These are phyloP conservation scores for Balanococcus diminutus DNA, from an alignment of 2,888 invertebrate species.

Conservation along the genomic window DNA sequence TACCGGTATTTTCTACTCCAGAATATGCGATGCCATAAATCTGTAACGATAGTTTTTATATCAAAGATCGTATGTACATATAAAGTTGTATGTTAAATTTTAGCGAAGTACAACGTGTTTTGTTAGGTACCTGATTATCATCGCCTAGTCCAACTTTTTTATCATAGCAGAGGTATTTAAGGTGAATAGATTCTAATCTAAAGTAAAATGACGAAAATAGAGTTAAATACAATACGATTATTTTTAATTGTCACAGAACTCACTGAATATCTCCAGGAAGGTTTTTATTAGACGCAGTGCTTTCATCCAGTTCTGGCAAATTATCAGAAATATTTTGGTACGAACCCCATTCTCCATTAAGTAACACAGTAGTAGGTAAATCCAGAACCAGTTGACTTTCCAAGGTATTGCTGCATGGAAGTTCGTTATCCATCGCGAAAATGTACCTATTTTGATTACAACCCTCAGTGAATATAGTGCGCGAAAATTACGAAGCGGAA, in stretches of 20 bases:
- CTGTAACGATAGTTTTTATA: not conserved
- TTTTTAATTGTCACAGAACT: not conserved
- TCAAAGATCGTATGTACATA: too few relatives aligned
- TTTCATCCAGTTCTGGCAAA: not conserved
- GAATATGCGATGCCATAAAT: slow-evolving; percentile 13
- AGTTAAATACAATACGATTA: not conserved
- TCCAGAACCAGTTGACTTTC: slow-evolving; percentile 72
- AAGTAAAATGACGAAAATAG: not conserved
- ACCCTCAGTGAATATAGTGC: too few relatives aligned
- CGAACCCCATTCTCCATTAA: slow-evolving; percentile 74
- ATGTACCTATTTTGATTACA: slow-evolving; percentile 24
- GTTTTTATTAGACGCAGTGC: not conserved
- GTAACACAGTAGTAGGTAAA: slow-evolving; percentile 78
- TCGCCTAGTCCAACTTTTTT: not conserved
- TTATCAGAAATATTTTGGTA: slow-evolving; percentile 70
- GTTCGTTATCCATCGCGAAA: not conserved
- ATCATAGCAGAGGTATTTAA: not conserved
- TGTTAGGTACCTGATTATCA: not conserved
- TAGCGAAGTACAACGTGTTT: too few relatives aligned
- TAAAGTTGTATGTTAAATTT: too few relatives aligned
- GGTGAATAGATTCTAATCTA: not conserved
- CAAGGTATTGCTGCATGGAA: slow-evolving; percentile 65
- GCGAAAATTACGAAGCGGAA: too few relatives aligned
- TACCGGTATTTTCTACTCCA: not conserved
- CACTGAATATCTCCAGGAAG: not conserved